phyloP scores from a whole-genome alignment of 2,113 vertebrate genomes.

The Origma solitaria region DNA sequence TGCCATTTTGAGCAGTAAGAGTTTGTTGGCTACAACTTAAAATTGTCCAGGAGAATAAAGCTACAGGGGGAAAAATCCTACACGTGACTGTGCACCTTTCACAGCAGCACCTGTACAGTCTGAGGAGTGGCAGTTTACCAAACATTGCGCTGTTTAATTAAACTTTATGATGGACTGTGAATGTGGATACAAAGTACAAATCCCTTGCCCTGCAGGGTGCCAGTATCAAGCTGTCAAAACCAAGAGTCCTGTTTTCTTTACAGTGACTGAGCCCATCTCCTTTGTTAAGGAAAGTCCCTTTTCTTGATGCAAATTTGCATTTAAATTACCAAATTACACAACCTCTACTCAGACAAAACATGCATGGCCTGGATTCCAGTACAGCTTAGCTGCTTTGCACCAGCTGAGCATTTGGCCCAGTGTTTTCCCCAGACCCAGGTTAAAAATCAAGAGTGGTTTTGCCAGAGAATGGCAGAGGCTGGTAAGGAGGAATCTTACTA shows the following conservation, averaged over 20 bases:
- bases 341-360: neutral
- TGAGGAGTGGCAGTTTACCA: neutral
- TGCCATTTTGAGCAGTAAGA: neutral
- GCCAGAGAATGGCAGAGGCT: neutral
- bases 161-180: neutral
- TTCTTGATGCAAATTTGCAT: neutral
- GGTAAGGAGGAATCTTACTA: neutral
- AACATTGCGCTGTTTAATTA: neutral
- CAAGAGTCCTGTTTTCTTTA: neutral
- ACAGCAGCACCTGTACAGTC: neutral
- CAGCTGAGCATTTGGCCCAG: neutral
- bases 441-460: neutral
- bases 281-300: neutral
- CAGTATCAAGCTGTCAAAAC: neutral
- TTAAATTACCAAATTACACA: neutral
- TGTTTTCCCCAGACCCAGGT: neutral
- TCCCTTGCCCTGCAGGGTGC: neutral
- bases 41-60: neutral
- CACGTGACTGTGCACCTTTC: neutral
- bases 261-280: neutral
- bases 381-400: neutral
- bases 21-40: neutral
- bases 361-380: neutral
- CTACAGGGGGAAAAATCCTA: neutral
- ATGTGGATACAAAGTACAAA: neutral